Evolutionary conservation across 2,113 vertebrate genomes (phyloP).

Genomic region (Sitta europaea): DNA sequence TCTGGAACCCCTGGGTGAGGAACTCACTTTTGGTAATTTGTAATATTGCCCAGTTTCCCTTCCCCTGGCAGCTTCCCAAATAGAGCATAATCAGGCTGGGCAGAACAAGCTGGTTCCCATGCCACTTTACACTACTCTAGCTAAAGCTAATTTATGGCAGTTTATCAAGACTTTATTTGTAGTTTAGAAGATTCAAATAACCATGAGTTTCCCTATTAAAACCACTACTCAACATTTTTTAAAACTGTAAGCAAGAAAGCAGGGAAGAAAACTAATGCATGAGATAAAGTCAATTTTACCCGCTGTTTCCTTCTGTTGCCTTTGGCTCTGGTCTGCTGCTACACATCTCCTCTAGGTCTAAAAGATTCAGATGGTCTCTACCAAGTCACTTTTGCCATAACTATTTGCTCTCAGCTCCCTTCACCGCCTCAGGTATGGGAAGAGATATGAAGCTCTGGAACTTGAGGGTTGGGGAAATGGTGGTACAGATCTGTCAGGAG

Average conservation of each 20-base stretch:
- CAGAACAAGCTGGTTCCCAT: not conserved
- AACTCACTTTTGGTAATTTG: not conserved
- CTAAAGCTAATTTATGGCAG: not conserved
- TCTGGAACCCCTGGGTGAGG: not conserved
- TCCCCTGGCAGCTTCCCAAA: not conserved
- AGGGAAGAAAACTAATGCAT: not conserved
- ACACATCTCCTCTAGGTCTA: not conserved
- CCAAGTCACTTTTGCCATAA: not conserved
- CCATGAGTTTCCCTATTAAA: not conserved
- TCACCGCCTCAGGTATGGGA: not conserved
- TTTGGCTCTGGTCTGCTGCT: not conserved
- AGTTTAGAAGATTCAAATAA: not conserved
- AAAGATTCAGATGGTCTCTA: not conserved
- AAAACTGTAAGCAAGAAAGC: not conserved
- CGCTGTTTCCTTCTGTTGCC: not conserved
- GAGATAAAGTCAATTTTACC: not conserved
- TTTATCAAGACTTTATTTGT: not conserved
- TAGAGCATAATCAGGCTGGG: not conserved
- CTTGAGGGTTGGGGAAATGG: too few relatives aligned
- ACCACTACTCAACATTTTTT: not conserved
- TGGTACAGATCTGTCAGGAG: not conserved
- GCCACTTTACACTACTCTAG: not conserved
- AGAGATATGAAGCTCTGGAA: not conserved
- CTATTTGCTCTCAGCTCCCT: not conserved
- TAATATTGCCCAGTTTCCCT: not conserved